A percentile compares a stretch with the other conserved stretches of the same genome.
These are phyloP conservation scores for Drosophila kohkoa DNA, from an alignment of 1,140 invertebrate genomes.

Conservation along the genomic window DNA sequence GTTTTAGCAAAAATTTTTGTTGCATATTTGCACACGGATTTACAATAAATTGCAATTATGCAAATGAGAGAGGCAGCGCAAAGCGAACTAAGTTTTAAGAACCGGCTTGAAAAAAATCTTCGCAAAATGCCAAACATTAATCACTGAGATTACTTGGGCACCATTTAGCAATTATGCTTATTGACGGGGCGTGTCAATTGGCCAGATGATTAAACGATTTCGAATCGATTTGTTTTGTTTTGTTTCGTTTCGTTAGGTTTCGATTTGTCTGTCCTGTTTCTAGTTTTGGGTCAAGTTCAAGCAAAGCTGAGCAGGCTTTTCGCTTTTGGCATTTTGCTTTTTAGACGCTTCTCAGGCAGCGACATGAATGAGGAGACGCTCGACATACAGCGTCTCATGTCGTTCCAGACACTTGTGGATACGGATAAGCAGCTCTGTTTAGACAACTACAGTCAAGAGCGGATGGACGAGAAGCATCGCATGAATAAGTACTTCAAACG, in stretches of 20 bases:
- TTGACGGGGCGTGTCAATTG: conserved; percentile 70
- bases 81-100: conserved; percentile 24
- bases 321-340: not conserved
- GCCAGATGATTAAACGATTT: conserved; percentile 48
- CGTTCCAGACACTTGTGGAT: conserved; percentile 15
- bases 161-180: conserved; percentile 73
- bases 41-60: conserved; percentile 83
- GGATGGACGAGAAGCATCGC: conserved; percentile 21
- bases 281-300: conserved; percentile 51
- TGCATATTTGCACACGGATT: conserved; percentile 76
- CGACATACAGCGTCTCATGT: conserved; percentile 16
- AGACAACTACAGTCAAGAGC: not conserved
- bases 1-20: conserved; percentile 55
- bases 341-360: not conserved
- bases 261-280: conserved; percentile 2
- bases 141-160: conserved; percentile 58
- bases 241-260: too few relatives aligned
- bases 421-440: conserved; percentile 16
- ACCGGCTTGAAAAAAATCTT: conserved; percentile 25
- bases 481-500: conserved; percentile 51
- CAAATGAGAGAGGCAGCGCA: conserved; percentile 56
- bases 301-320: not conserved
- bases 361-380: conserved; percentile 24
- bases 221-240: not conserved
- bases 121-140: conserved; percentile 68